Base-by-base conservation (phyloP, 1,140 invertebrate species). In the Pomacea maculata region DNA sequence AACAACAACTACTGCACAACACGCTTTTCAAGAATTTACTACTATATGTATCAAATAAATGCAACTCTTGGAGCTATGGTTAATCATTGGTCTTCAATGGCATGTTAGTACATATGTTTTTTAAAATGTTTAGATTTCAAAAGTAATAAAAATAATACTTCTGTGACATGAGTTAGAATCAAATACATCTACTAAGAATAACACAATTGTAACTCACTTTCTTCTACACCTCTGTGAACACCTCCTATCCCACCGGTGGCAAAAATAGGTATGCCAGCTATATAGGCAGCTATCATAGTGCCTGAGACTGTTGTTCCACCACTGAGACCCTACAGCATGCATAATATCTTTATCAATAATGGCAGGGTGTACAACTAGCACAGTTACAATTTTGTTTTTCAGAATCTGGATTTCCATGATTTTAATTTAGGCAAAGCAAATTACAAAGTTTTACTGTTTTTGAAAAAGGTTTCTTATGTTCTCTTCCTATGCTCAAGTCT, bases 271-370 rank as follows among this genome's bases (percentile, higher is more conserved):
- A 99, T 98, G 14, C 95, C 95, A 57, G 95, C 94, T 83, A 93
- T 91, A 68, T 96, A 92, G 6, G 97, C 95, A 19, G 96, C 93
- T 17, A 97, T 92, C 92, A 99, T 95, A 9, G 98, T 99, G 10
- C 95, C 97, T 11, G 97, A 95, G 1, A 99, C 98, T 0, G 98
- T 99, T 0, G 98, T 99, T 5, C 98, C 98, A 14, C 98, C 98
- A 92, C 95, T 94, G 57, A 94, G 87, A 80, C 93, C 92, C 89
- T 94, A 84, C 34, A 89, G 83, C 19, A 80, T 11, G 73, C n/a
- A 61, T 80, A 45, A 11, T 15, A 25, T 7, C 54, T 61, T 61
- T 52, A 63, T n/a, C 21, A n/a, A 15, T 15, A 19, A 8, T 29
- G 72, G 9, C 1, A 80, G 67, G 67, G 61, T 80, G 63, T 19